A percentile compares a stretch with the other conserved stretches of the same genome.
phyloP scores from a whole-genome alignment of 2,113 vertebrate species.

The Pterophyllum scalare region DNA sequence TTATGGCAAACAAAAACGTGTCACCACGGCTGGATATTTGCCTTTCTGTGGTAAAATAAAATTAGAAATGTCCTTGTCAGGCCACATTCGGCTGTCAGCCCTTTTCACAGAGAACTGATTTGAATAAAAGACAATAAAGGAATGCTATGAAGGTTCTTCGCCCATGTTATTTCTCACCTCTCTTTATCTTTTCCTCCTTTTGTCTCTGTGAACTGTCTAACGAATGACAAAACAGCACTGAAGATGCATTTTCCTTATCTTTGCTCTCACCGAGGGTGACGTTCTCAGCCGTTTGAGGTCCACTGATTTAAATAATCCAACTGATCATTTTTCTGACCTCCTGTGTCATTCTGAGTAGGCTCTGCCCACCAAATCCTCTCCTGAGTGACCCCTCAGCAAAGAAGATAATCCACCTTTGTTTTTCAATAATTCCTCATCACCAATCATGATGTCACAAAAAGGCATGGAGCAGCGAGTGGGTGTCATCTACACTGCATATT shows the following conservation, averaged over 20 bases:
- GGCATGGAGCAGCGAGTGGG: not conserved
- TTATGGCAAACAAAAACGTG: conserved; percentile 24
- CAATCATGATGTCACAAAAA: not conserved
- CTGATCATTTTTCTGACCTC: conserved; percentile 36
- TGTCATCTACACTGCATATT: not conserved
- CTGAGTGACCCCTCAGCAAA: not conserved
- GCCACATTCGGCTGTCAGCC: conserved; percentile 7
- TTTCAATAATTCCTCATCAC: conserved; percentile 38
- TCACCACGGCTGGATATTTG: conserved; percentile 29
- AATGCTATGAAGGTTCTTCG: not conserved
- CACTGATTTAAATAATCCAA: not conserved
- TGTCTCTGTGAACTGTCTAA: not conserved
- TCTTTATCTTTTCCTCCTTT: not conserved
- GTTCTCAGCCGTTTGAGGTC: conserved; percentile 1
- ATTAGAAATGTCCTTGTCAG: conserved; percentile 60
- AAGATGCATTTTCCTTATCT: not conserved
- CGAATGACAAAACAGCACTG: not conserved
- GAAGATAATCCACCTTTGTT: conserved; percentile 53
- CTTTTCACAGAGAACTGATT: not conserved
- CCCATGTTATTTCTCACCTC: not conserved
- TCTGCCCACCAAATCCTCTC: conserved; percentile 17
- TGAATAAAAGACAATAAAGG: not conserved
- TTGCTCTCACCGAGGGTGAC: not conserved
- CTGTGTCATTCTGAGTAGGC: conserved; percentile 24
- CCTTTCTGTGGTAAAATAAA: conserved; percentile 29